Conservation (phyloP, 2,888 invertebrate genomes). For the Polyommatus icarus region DNA sequence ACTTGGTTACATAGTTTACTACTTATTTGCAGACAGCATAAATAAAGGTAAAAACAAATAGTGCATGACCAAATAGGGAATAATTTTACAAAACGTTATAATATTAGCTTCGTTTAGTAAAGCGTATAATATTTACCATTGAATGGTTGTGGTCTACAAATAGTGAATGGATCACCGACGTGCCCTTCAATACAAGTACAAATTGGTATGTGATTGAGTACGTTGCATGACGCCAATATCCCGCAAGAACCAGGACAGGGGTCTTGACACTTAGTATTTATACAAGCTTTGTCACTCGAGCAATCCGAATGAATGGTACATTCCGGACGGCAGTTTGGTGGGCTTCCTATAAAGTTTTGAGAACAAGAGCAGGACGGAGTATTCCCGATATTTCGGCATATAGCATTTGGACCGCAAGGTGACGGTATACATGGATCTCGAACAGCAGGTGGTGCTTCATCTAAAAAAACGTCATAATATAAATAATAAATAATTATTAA, state of each 20-base stretch:
- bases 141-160: slow-evolving; percentile 75
- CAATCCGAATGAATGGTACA: slow-evolving; percentile 88
- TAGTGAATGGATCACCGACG: slow-evolving; percentile 87
- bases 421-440: slow-evolving; percentile 81
- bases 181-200: slow-evolving; percentile 87
- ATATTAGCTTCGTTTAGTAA: not conserved
- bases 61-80: not conserved
- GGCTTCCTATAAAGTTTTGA: slow-evolving; percentile 83
- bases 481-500: too few relatives aligned
- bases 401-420: slow-evolving; percentile 84
- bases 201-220: slow-evolving; percentile 87
- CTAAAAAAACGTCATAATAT: slow-evolving; percentile 46
- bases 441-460: slow-evolving; percentile 54
- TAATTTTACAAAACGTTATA: not conserved
- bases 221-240: slow-evolving; percentile 79
- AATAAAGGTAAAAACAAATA: not conserved
- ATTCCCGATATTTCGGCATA: slow-evolving; percentile 81
- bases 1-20: too few relatives aligned
- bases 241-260: slow-evolving; percentile 91
- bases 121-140: slow-evolving; percentile 63
- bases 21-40: too few relatives aligned
- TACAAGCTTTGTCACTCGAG: slow-evolving; percentile 86
- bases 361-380: slow-evolving; percentile 84
- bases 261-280: slow-evolving; percentile 86
- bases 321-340: slow-evolving; percentile 86